Conservation (phyloP, 2,888 invertebrate genomes). For the Phymatocera aterrima region DNA sequence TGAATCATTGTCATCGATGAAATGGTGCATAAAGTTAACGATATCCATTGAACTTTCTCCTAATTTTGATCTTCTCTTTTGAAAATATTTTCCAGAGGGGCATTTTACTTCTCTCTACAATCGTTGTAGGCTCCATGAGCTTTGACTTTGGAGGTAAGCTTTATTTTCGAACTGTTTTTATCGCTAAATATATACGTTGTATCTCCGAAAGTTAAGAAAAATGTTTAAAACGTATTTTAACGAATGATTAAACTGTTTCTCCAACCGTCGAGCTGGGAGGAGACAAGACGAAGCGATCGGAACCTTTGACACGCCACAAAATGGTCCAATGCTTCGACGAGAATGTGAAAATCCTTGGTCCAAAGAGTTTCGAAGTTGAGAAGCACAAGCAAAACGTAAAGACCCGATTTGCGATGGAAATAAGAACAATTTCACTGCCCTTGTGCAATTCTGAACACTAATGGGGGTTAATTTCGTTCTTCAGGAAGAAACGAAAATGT, state of each 20-base stretch:
- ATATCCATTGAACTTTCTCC: too few relatives aligned
- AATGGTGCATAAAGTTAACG: background rate
- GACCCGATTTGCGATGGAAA: too few relatives aligned
- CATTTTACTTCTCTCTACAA: slow-evolving; percentile 19
- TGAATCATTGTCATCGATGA: background rate
- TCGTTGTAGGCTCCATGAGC: background rate
- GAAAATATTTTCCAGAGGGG: slow-evolving; percentile 19
- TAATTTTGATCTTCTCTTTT: background rate
- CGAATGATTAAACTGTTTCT: slow-evolving; percentile 20
- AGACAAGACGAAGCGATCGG: slow-evolving; percentile 40
- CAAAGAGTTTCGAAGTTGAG: slow-evolving; percentile 53
- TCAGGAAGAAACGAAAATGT: slow-evolving; percentile 44
- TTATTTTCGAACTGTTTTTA: background rate
- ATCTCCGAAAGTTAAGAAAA: background rate
- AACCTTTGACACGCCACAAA: slow-evolving; percentile 51
- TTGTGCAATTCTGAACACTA: background rate
- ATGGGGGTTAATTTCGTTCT: background rate
- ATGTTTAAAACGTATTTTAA: background rate
- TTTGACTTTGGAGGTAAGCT: slow-evolving; percentile 43
- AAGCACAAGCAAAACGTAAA: slow-evolving; percentile 50
- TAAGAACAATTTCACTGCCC: too few relatives aligned
- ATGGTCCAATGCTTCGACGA: slow-evolving; percentile 53
- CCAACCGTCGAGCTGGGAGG: slow-evolving; percentile 48
- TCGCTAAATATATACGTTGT: background rate
- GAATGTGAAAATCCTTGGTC: slow-evolving; percentile 50